Evolutionary conservation across 2,888 invertebrate genomes (phyloP), one percentile per base, ranked within the genome.

Genomic region (Dione vanillae): DNA sequence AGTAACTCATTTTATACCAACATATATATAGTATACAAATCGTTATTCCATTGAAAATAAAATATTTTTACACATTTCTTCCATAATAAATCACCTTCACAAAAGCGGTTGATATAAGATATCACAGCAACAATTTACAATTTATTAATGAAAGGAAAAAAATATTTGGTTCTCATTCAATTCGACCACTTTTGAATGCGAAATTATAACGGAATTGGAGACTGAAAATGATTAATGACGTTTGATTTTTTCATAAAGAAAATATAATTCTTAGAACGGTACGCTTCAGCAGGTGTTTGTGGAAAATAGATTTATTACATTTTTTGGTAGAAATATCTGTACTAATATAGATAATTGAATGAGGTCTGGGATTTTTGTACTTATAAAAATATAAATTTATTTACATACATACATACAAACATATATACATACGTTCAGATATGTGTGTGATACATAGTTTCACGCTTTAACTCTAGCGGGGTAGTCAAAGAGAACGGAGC

Each of bases 111-210:
- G 58, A 47, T 62, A 64, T 49, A 67, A 69, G 62, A 67, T 68
- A 73, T 72, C 70, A 61, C 47, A 49, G 14, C 51, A 69, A 73
- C 70, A 64, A 75, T 77, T 74, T 65, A 74, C 79, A 82, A 89
- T 87, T 85, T 47, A 69, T 69, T 47, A 88, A 89, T 89, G 83
- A 86, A 79, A 78, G 81, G 77, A 79, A 80, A 82, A n/a, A 80
- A 77, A 69, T 78, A 70, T 80, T 80, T 81, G 37, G 78, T 83
- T 84, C 75, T 82, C 79, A 87, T 89, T 89, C 82, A 88, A 85
- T 86, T 83, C 80, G 78, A 77, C 79, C 80, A 85, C 87, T 87
- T 37, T 85, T 87, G 85, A 88, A 87, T 85, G 80, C 81, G 80
- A 80, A 86, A 83, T 83, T 85, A 82, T 82, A 87, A 85, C 84